phyloP scores from a whole-genome alignment of 2,113 vertebrate genomes.

The Zeus faber region DNA sequence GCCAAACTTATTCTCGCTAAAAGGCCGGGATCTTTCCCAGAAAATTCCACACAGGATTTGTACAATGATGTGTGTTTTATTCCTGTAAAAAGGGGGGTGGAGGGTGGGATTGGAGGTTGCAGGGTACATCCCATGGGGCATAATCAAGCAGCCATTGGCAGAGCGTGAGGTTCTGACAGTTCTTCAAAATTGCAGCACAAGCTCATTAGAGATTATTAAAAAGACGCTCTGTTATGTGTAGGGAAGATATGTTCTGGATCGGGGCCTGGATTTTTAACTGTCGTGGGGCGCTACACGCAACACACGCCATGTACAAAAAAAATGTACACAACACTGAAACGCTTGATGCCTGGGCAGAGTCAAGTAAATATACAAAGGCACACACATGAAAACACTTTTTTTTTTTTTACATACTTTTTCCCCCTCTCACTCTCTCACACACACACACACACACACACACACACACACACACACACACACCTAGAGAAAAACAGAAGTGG shows the following conservation, averaged over 20 bases:
- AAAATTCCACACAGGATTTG: slow-evolving; percentile 39
- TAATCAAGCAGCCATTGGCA: slow-evolving; percentile 57
- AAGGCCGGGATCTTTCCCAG: slow-evolving; percentile 41
- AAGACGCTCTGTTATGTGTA: slow-evolving; percentile 36
- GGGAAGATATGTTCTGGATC: slow-evolving; percentile 36
- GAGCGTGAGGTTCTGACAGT: slow-evolving; percentile 44
- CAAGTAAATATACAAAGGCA: not conserved
- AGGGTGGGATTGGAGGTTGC: not conserved
- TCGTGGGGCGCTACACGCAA: not conserved
- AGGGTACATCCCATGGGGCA: slow-evolving; percentile 34
- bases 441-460: not conserved
- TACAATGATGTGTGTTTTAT: slow-evolving; percentile 46
- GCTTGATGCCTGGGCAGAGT: slow-evolving; percentile 9
- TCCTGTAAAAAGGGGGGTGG: slow-evolving; percentile 22
- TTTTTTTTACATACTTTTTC: too few relatives aligned
- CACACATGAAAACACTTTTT: not conserved
- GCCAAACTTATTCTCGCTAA: slow-evolving; percentile 38
- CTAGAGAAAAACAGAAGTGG: not conserved
- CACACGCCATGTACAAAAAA: not conserved
- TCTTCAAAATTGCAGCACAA: slow-evolving; percentile 54
- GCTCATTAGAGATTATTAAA: slow-evolving; percentile 64
- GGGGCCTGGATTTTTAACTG: slow-evolving; percentile 11
- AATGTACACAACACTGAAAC: slow-evolving; percentile 14
- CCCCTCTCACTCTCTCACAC: not conserved
- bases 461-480: slow-evolving; percentile 4